phyloP scores from a whole-genome alignment of 2,113 vertebrate genomes.

The rat (Rattus norvegicus) region GRCr8 NC_086020.1:140464001-140464500 shows the following conservation, averaged over 20 bases:
- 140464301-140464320: neutral
- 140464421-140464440: neutral
- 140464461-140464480: neutral
- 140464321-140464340: neutral
- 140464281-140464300: neutral
- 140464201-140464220: neutral
- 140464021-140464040: conserved; percentile 61
- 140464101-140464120: conserved; percentile 47
- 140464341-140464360: neutral
- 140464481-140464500: neutral
- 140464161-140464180: conserved; percentile 14
- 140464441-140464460: conserved; percentile 37
- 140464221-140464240: neutral
- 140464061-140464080: conserved; percentile 22
- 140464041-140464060: conserved; percentile 58
- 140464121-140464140: neutral
- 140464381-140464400: neutral
- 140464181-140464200: neutral
- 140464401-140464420: neutral
- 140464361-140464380: conserved; percentile 29
- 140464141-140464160: neutral
- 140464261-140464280: neutral
- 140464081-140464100: conserved; percentile 57
- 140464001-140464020: conserved; percentile 3
- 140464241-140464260: neutral